Percentiles rank a stretch among this genome's conserved stretches.
Evolutionary conservation across 2,797 vertebrate genomes (phyloP).

Genomic region (Lycodopsis pacificus): DNA sequence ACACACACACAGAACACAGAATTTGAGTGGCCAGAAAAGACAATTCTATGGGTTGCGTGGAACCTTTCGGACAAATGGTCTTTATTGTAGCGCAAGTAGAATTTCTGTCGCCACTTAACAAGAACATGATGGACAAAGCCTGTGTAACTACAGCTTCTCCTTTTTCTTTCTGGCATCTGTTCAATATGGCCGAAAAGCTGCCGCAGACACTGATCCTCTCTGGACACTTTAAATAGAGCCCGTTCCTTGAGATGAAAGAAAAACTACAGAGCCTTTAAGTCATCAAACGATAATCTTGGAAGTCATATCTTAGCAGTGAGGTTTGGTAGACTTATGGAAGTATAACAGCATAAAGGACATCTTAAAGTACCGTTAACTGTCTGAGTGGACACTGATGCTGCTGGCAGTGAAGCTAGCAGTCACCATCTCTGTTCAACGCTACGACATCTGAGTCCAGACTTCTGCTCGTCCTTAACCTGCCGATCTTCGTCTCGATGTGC

Average conservation of each 20-base stretch:
- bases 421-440: conserved; percentile 2
- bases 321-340: not conserved
- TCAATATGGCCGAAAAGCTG: conserved; percentile 41
- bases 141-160: conserved; percentile 5
- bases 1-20: not conserved
- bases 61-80: not conserved
- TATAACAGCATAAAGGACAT: not conserved
- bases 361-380: conserved; percentile 20
- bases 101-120: not conserved
- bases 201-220: conserved; percentile 35
- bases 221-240: conserved; percentile 37
- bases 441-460: conserved; percentile 36
- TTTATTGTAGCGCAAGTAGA: not conserved
- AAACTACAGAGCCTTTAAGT: conserved; percentile 21
- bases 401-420: conserved; percentile 50
- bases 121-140: not conserved
- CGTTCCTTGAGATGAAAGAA: conserved; percentile 21
- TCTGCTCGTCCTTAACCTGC: conserved; percentile 26
- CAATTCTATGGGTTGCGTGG: not conserved
- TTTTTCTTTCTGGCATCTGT: conserved; percentile 34
- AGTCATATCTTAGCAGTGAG: not conserved
- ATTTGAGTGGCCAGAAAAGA: not conserved
- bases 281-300: not conserved
- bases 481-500: conserved; percentile 23
- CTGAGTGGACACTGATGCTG: not conserved